Conservation (phyloP, 2,113 vertebrate species). For the Argyrosomus japonicus region DNA sequence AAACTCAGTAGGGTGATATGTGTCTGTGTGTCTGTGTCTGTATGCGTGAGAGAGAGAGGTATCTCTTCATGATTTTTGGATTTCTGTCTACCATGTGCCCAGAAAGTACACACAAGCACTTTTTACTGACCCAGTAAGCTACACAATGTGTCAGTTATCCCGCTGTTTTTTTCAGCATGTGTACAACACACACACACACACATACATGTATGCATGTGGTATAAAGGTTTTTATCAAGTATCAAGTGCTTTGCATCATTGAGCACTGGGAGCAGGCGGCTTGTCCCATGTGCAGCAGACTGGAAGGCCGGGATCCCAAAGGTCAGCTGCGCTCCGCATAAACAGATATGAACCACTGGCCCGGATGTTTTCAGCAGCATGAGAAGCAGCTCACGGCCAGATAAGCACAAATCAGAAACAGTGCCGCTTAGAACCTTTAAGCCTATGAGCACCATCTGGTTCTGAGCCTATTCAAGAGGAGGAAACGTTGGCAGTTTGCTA, state of each 20-base stretch:
- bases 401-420: constrained; percentile 74
- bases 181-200: background rate
- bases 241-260: constrained; percentile 35
- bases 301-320: constrained; percentile 62
- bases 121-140: background rate
- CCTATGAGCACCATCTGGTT: constrained; percentile 73
- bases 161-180: background rate
- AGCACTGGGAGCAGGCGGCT: constrained; percentile 32
- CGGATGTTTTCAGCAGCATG: constrained; percentile 56
- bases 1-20: constrained; percentile 1
- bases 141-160: background rate
- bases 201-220: constrained; percentile 20
- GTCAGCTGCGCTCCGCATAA: constrained; percentile 64
- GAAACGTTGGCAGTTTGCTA: constrained; percentile 37
- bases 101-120: background rate
- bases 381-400: constrained; percentile 64
- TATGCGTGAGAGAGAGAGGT: background rate
- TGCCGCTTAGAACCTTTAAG: constrained; percentile 63
- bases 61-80: constrained; percentile 9
- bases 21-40: background rate
- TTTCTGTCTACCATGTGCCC: background rate
- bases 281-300: constrained; percentile 57
- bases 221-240: constrained; percentile 53
- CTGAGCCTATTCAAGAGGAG: constrained; percentile 66
- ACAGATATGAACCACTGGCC: constrained; percentile 75